phyloP scores from a whole-genome alignment of 2,797 vertebrate genomes.

The Sebastiscus tertius region DNA sequence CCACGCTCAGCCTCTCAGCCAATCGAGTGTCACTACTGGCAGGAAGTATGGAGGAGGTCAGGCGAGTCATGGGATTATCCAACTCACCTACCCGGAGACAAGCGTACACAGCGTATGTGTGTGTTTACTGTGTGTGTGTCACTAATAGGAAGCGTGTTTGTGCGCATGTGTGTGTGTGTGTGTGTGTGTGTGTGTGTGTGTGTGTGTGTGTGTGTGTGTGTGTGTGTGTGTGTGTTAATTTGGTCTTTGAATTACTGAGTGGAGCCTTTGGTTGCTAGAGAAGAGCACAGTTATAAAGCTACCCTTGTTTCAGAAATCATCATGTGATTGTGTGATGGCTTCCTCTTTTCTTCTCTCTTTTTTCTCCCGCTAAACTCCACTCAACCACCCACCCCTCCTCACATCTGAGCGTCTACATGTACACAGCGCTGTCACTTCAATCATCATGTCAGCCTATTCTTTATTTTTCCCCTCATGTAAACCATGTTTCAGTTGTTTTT shows the following conservation, averaged over 20 bases:
- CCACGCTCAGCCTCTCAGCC: slow-evolving; percentile 49
- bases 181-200: slow-evolving; percentile 33
- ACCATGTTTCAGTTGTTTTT: neutral
- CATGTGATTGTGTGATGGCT: slow-evolving; percentile 63
- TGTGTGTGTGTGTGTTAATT: slow-evolving; percentile 32
- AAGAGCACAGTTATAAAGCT: slow-evolving; percentile 63
- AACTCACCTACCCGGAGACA: slow-evolving; percentile 78
- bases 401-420: slow-evolving; percentile 20
- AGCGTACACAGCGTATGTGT: slow-evolving; percentile 39
- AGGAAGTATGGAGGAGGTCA: slow-evolving; percentile 76
- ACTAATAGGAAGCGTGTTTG: neutral
- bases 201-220: slow-evolving; percentile 21
- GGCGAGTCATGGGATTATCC: slow-evolving; percentile 80
- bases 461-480: neutral
- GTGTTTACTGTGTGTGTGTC: slow-evolving; percentile 23
- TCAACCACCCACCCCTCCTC: slow-evolving; percentile 13
- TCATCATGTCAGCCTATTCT: slow-evolving; percentile 8
- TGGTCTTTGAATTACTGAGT: slow-evolving; percentile 52
- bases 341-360: slow-evolving; percentile 33
- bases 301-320: slow-evolving; percentile 66
- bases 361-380: neutral
- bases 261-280: slow-evolving; percentile 56
- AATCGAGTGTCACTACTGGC: slow-evolving; percentile 63
- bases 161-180: neutral
- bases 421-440: slow-evolving; percentile 49